Base-by-base conservation (phyloP, 2,113 vertebrate genomes). In the Parotia lawesii region DNA sequence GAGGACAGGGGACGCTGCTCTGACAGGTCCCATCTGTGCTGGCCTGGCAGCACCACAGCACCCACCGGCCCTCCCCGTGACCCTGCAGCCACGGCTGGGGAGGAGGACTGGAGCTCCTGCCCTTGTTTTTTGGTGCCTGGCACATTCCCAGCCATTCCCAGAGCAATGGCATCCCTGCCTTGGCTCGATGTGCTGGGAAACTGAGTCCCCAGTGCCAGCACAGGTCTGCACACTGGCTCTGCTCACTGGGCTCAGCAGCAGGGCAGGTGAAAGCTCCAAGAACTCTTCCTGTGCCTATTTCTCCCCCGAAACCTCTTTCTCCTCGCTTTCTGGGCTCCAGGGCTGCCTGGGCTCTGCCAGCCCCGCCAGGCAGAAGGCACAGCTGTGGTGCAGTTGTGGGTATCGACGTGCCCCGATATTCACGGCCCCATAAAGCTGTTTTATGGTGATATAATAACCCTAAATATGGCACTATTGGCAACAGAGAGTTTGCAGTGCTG, bases 391-490 rank as follows among this genome's bases (percentile, higher is more conserved):
- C 75, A 60, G 85, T 11, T 15, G 44, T 66, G 50, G 80, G 5
- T 94, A 93, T 92, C 67, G 95, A 97, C 84, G 51, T 29, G 69
- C 45, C 57, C 80, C 71, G 24, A 5, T 86, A 95, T 95, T 91
- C 95, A 95, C 50, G 64, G 93, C 81, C 60, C 95, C 89, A 87
- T 95, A 95, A 96, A 96, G 67, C 90, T 94, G 72, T 48, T 97
- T 96, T 92, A 96, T 72, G 84, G 90, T 78, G 93, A 94, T 93
- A 85, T 84, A 94, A 96, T 93, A 85, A 92, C 94, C 90, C 72
- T 92, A 96, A 96, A 95, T 92, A 96, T 24, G 88, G 86, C 80
- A 33, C 2, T 94, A 94, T 91, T 93, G 97, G 94, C 95, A 96
- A 69, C 57, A 29, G 90, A 73, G 84, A 71, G 69, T 60, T 93